Percentiles rank a stretch among this genome's conserved stretches.
These are phyloP conservation scores for Hippopotamus amphibius DNA, from an alignment of 2,113 vertebrate species.

Conservation along the genomic window DNA sequence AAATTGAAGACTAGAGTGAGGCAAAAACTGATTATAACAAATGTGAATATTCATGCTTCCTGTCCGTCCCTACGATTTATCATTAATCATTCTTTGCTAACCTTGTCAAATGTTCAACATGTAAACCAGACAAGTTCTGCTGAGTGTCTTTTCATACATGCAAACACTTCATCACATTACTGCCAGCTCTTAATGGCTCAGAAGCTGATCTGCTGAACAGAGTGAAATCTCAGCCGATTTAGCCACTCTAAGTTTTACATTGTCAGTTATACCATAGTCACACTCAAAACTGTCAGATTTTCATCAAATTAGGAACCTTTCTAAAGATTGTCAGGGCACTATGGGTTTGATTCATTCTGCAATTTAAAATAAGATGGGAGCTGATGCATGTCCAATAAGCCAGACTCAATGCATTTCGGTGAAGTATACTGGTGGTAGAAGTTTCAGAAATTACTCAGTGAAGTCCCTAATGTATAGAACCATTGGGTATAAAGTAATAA, in stretches of 20 bases:
- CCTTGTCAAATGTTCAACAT: constrained; percentile 34
- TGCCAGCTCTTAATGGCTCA: constrained; percentile 41
- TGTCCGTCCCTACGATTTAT: neutral
- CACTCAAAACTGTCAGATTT: neutral
- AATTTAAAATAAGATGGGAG: constrained; percentile 22
- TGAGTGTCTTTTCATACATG: constrained; percentile 19
- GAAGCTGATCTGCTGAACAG: constrained; percentile 55
- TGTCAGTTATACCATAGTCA: neutral
- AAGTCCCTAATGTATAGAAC: neutral
- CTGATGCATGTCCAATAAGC: neutral
- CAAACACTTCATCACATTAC: constrained; percentile 28
- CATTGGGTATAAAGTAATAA: neutral
- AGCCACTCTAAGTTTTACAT: constrained; percentile 3
- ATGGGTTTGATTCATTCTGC: neutral
- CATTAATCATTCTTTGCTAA: constrained; percentile 32
- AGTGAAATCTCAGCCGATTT: constrained; percentile 47
- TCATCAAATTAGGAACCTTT: neutral
- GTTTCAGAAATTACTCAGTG: neutral
- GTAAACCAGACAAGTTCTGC: constrained; percentile 34
- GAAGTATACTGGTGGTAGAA: neutral
- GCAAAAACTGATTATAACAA: neutral
- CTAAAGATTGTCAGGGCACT: neutral
- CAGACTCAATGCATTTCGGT: neutral
- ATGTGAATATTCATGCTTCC: neutral
- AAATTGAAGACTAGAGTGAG: neutral